Base-by-base conservation (phyloP, 35 echinoderm and acorn worm species). In the Holothuria glaberrima region DNA sequence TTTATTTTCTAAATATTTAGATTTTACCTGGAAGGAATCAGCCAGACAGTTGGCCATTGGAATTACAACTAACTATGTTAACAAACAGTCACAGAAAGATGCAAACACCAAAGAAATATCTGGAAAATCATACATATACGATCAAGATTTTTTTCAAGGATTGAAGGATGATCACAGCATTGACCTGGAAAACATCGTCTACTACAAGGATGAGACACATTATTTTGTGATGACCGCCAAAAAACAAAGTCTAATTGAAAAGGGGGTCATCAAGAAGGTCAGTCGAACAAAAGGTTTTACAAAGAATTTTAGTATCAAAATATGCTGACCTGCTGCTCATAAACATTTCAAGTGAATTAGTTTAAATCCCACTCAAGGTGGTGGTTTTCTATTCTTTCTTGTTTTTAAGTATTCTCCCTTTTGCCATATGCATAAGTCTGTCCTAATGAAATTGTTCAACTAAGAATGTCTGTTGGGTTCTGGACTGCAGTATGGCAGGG, bases 211-310 rank as follows among this genome's bases (percentile, higher is more conserved):
- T 26, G 88, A 90, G 41, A 90, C 88, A n/a, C 88, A 90, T 27
- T 90, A 90, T 29, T 90, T 90, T 80, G 88, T 90, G 44, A 80
- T 90, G 70, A 90, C 88, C 0, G 88, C 88, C 4, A 90, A 90
- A 24, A 90, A 90, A 57, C 22, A 45, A 19, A 78, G 88, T 66
- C 58, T 90, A 4, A 46, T 90, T 6, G 48, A 78, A 57, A 90
- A 80, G 63, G 88, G 88, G 0, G 88, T 90, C n/a, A 34, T 90
- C 28, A 76, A 77, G 20, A 32, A 64, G 88, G 88, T 90, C 6
- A 59, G 50, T 34, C 16, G 48, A 41, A 7, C 7, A 41, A 7
- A 7, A 41, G 2, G 36, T 41, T 41, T 7, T n/a, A n/a, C n/a
- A n/a, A n/a, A n/a, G n/a, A n/a, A n/a, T n/a, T n/a, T n/a, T n/a